A percentile compares a stretch with the other conserved stretches of the same genome.
These are phyloP conservation scores for Pachypeltis micranthus DNA, from an alignment of 1,140 invertebrate genomes.

Conservation along the genomic window DNA sequence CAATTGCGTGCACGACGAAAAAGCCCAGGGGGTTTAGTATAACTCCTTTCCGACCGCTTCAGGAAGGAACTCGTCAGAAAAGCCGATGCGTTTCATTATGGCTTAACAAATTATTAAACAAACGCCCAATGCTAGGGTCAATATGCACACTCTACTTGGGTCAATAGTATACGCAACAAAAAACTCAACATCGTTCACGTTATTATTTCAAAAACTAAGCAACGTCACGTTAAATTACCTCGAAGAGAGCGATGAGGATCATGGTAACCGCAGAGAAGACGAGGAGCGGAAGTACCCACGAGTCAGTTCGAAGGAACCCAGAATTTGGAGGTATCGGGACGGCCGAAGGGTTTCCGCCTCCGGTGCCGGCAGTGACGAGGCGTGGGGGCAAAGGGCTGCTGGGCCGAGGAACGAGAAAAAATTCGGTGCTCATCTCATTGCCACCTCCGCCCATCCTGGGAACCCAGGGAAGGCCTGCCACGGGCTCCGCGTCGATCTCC, in stretches of 20 bases:
- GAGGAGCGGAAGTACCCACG: slow-evolving; percentile 29
- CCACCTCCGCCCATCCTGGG: slow-evolving; percentile 18
- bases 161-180: too few species aligned
- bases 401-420: slow-evolving; percentile 25
- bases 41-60: too few species aligned
- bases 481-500: neutral
- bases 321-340: slow-evolving; percentile 12
- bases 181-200: too few species aligned
- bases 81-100: too few species aligned
- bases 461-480: neutral
- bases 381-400: slow-evolving; percentile 8
- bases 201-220: too few species aligned
- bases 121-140: too few species aligned
- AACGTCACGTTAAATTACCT: too few species aligned
- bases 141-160: too few species aligned
- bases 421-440: slow-evolving; percentile 27
- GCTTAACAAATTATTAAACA: too few species aligned
- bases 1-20: too few species aligned
- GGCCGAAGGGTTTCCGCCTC: neutral
- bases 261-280: slow-evolving; percentile 30
- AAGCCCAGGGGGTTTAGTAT: too few species aligned
- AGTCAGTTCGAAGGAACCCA: slow-evolving; percentile 25
- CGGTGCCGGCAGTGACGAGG: slow-evolving; percentile 1
- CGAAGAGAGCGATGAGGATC: slow-evolving; percentile 29
- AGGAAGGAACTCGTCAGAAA: too few species aligned